Conservation (phyloP, 2,797 vertebrate species). For the Cuculus canorus region DNA sequence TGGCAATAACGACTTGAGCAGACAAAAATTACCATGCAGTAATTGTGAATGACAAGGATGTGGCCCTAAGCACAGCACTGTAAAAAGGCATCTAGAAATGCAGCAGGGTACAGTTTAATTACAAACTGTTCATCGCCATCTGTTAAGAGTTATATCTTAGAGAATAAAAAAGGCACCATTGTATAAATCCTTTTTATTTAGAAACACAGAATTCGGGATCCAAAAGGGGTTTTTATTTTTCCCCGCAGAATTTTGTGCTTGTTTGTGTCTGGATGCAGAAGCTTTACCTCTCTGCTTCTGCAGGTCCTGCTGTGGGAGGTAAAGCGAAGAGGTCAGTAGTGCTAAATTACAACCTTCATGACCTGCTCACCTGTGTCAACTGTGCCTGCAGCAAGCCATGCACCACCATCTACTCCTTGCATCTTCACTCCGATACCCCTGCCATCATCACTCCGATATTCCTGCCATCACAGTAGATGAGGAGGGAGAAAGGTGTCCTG, state of each 20-base stretch:
- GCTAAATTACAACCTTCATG: neutral
- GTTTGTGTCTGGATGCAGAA: neutral
- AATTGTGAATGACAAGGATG: neutral
- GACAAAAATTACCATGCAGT: neutral
- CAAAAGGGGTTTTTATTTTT: neutral
- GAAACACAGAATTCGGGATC: neutral
- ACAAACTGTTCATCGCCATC: neutral
- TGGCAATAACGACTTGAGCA: neutral
- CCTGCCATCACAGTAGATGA: neutral
- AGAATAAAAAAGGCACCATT: neutral
- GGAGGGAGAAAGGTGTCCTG: neutral
- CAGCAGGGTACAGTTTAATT: neutral
- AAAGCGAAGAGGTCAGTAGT: neutral
- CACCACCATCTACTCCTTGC: neutral
- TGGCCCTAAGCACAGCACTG: neutral
- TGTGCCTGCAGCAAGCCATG: neutral
- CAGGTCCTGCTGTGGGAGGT: neutral
- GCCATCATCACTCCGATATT: neutral
- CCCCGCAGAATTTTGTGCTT: neutral
- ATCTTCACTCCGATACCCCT: neutral
- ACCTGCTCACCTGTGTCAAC: neutral
- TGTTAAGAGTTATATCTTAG: constrained; percentile 3
- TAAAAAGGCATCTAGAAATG: constrained; percentile 4
- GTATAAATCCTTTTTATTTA: constrained; percentile 3
- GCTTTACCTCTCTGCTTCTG: neutral